These are phyloP conservation scores for Typhlomys cinereus DNA, from an alignment of 2,113 vertebrate species.

Conservation along the genomic window DNA sequence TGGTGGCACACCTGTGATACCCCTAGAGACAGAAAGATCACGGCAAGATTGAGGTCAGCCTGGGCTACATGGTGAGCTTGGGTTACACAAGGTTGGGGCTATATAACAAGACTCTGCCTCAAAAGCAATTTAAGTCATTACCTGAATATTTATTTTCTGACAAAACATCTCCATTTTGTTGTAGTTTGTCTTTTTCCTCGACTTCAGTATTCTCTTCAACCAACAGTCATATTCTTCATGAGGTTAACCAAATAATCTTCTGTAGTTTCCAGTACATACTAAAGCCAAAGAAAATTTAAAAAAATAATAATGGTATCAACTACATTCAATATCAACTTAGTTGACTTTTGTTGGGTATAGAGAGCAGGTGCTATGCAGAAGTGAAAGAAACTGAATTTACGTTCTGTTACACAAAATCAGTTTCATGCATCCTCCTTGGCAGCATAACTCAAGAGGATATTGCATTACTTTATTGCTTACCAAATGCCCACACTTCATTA, in stretches of 20 bases:
- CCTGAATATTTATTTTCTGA: not conserved
- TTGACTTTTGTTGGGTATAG: not conserved
- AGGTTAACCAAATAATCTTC: constrained; percentile 10
- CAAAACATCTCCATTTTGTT: not conserved
- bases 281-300: constrained; percentile 35
- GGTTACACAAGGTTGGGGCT: not conserved
- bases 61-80: not conserved
- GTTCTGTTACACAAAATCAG: not conserved
- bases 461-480: constrained; percentile 21
- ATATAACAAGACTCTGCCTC: too few relatives aligned
- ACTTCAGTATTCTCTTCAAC: not conserved
- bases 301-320: not conserved
- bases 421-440: not conserved
- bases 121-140: too few relatives aligned
- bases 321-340: not conserved
- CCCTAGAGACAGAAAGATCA: not conserved
- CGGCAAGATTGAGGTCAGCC: not conserved
- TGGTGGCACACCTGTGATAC: not conserved
- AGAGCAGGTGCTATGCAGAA: not conserved
- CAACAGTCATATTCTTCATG: not conserved
- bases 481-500: constrained; percentile 21
- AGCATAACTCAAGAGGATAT: not conserved
- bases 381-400: not conserved
- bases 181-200: not conserved
- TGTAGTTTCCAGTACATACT: not conserved